phyloP scores from a whole-genome alignment of 2,113 vertebrate species.

The Pongo pygmaeus region DNA sequence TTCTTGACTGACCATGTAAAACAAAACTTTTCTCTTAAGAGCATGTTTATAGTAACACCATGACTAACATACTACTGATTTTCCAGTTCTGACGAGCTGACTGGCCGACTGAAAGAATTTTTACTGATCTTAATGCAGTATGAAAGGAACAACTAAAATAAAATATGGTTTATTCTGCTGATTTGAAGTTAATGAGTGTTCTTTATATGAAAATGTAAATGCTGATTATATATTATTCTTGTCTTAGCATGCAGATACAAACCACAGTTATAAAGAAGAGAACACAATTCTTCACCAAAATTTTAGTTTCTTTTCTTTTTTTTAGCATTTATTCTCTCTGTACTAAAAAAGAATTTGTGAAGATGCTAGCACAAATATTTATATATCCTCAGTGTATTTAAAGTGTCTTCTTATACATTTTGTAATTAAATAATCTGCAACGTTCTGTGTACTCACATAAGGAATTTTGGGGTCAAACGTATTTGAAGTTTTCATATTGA shows the following conservation, averaged over 20 bases:
- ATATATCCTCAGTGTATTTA: neutral
- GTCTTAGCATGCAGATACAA: neutral
- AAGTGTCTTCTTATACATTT: neutral
- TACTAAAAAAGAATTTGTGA: neutral
- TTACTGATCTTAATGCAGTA: neutral
- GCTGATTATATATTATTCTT: neutral
- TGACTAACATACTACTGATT: neutral
- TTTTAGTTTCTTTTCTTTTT: neutral
- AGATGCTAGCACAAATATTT: neutral
- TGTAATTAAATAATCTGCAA: neutral
- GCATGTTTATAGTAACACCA: neutral
- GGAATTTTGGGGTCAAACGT: neutral
- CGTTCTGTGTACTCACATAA: neutral
- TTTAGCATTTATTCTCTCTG: neutral
- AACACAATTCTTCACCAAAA: neutral
- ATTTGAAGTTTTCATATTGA: conserved; percentile 35
- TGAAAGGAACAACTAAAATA: neutral
- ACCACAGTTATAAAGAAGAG: neutral
- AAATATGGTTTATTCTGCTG: conserved; percentile 8
- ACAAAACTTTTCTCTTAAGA: neutral
- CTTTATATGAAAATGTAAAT: neutral
- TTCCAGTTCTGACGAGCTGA: neutral
- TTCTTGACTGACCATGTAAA: conserved; percentile 31
- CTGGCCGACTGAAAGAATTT: neutral
- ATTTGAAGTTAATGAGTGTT: neutral